A percentile compares a stretch with the other conserved stretches of the same genome.
Conservation (phyloP, 2,113 vertebrate species). For the Platanista minor region DNA sequence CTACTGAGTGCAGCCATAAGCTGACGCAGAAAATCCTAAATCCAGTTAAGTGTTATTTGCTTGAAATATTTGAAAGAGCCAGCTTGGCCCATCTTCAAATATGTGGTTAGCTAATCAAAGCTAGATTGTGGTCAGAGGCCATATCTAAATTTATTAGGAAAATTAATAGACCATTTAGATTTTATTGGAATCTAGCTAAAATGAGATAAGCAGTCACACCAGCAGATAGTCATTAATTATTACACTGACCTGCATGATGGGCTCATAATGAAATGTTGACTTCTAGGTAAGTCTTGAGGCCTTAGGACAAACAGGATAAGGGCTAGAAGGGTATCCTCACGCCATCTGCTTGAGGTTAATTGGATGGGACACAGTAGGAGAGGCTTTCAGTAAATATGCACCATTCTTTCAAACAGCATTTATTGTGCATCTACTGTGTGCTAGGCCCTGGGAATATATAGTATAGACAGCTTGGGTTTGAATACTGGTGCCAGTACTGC, state of each 20-base stretch:
- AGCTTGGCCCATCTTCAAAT: constrained; percentile 78
- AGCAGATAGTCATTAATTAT: constrained; percentile 79
- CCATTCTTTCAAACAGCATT: not conserved
- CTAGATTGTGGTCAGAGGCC: constrained; percentile 82
- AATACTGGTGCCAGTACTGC: not conserved
- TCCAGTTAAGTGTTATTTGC: constrained; percentile 65
- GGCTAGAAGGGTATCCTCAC: not conserved
- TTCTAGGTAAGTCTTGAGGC: constrained; percentile 51
- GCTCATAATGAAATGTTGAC: constrained; percentile 78
- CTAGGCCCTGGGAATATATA: not conserved
- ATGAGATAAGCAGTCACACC: constrained; percentile 74
- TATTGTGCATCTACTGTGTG: not conserved
- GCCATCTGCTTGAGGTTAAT: not conserved
- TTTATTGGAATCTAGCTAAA: constrained; percentile 83
- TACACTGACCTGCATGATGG: constrained; percentile 71
- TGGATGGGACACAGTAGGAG: not conserved
- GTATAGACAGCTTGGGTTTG: not conserved
- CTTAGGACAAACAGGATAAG: not conserved
- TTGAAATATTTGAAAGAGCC: constrained; percentile 74
- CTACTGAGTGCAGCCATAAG: not conserved
- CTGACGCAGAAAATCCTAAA: constrained; percentile 48
- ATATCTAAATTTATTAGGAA: constrained; percentile 87
- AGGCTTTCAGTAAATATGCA: not conserved
- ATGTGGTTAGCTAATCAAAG: constrained; percentile 85
- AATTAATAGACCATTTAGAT: constrained; percentile 86